These are phyloP conservation scores for Calidris pugnax DNA, from an alignment of 2,113 vertebrate genomes.

Conservation along the genomic window DNA sequence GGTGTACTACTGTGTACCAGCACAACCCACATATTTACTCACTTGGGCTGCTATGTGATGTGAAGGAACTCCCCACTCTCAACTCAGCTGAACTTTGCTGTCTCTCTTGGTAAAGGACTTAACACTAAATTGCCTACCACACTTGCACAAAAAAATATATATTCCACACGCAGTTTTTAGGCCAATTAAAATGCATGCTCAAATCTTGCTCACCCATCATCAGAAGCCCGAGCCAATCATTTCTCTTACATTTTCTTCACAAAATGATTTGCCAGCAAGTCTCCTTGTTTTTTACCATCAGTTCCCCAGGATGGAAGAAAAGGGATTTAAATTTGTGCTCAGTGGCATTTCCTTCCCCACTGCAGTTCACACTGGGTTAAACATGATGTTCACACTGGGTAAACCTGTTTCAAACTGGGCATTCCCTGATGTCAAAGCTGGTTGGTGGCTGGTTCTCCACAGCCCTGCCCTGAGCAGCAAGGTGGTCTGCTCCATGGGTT, in stretches of 20 bases:
- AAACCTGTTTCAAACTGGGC: neutral
- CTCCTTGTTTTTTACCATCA: neutral
- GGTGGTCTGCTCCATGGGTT: neutral
- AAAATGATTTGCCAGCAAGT: neutral
- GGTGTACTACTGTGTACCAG: slow-evolving; percentile 35
- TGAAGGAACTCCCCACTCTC: neutral
- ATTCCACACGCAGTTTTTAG: neutral
- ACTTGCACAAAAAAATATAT: neutral
- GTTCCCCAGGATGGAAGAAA: neutral
- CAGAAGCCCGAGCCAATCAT: neutral
- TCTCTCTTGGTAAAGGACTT: neutral
- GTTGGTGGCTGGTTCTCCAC: neutral
- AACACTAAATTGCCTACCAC: neutral
- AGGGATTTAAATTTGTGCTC: neutral
- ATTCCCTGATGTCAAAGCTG: neutral
- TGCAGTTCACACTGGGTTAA: neutral
- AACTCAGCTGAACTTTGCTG: neutral
- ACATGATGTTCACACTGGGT: neutral
- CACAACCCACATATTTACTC: slow-evolving; percentile 1
- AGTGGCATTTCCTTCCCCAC: neutral
- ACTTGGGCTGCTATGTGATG: neutral
- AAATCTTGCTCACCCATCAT: neutral
- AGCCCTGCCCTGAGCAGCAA: neutral
- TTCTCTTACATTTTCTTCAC: neutral
- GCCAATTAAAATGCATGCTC: neutral